A percentile compares a stretch with the other conserved stretches of the same genome.
phyloP scores from a whole-genome alignment of 1,140 invertebrate genomes.

The Augochlora pura region DNA sequence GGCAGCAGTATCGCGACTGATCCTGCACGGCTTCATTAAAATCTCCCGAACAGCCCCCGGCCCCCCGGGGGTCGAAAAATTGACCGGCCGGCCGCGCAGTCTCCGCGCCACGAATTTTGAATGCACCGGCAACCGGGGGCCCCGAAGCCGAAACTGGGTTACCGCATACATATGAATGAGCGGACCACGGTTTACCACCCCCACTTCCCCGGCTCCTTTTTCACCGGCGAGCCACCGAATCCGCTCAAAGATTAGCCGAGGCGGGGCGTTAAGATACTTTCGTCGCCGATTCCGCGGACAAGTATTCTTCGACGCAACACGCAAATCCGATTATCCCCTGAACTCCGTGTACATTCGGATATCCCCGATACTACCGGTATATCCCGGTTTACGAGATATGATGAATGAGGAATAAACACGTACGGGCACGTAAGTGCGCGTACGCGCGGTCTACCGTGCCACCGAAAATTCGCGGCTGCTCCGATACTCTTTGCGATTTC shows the following conservation, averaged over 20 bases:
- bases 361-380: neutral
- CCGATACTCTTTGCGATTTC: no score
- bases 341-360: neutral
- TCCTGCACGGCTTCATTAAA: slow-evolving; percentile 24
- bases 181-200: slow-evolving; percentile 8
- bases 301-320: neutral
- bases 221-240: slow-evolving; percentile 22
- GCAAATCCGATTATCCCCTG: slow-evolving; percentile 4
- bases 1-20: neutral
- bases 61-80: slow-evolving; percentile 9
- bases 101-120: slow-evolving; percentile 32
- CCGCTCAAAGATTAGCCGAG: slow-evolving; percentile 37
- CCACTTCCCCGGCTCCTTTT: no score
- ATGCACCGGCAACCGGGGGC: neutral
- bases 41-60: slow-evolving; percentile 16
- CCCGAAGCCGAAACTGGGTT: slow-evolving; percentile 54
- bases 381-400: neutral
- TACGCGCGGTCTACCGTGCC: no score
- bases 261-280: slow-evolving; percentile 2
- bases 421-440: no score
- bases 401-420: neutral
- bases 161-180: slow-evolving; percentile 61
- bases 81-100: slow-evolving; percentile 20
- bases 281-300: no score
- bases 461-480: no score